Conservation (phyloP, 2,797 vertebrate species). For the Lateolabrax maculatus region DNA sequence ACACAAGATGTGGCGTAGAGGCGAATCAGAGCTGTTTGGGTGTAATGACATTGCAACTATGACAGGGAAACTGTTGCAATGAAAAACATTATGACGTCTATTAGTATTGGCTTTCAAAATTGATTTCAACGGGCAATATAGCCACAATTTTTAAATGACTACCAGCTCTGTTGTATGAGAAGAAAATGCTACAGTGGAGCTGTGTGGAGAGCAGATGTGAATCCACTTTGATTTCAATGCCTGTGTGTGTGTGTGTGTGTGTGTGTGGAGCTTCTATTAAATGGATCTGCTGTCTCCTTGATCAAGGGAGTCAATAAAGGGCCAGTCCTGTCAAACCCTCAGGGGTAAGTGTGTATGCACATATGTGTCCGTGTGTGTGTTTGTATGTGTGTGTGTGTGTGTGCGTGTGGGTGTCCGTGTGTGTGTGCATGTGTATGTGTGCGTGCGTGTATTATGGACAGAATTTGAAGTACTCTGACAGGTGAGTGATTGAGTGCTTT, state of each 20-base stretch:
- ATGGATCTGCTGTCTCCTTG: slow-evolving; percentile 86
- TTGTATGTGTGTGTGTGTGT: slow-evolving; percentile 32
- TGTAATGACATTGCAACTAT: not conserved
- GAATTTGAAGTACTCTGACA: slow-evolving; percentile 84
- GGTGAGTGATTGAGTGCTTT: slow-evolving; percentile 87
- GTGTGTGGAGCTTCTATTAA: slow-evolving; percentile 79
- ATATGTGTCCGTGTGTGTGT: slow-evolving; percentile 60
- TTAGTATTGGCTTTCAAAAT: slow-evolving; percentile 50
- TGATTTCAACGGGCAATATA: slow-evolving; percentile 49
- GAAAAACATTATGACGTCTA: slow-evolving; percentile 37
- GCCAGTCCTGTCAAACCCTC: slow-evolving; percentile 82
- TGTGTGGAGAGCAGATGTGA: slow-evolving; percentile 76
- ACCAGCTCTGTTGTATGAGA: slow-evolving; percentile 45
- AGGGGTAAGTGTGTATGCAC: slow-evolving; percentile 72
- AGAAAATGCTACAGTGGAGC: slow-evolving; percentile 53
- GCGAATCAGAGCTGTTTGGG: slow-evolving; percentile 29
- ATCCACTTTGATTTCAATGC: slow-evolving; percentile 77
- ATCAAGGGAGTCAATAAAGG: slow-evolving; percentile 86
- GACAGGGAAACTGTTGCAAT: slow-evolving; percentile 26
- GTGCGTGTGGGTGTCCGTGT: slow-evolving; percentile 24
- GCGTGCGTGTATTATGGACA: slow-evolving; percentile 62
- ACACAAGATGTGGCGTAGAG: slow-evolving; percentile 32
- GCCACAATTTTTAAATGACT: slow-evolving; percentile 60
- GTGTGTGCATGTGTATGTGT: slow-evolving; percentile 22
- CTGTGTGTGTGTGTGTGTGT: slow-evolving; percentile 42